These are phyloP conservation scores for Ceratina calcarata DNA, from an alignment of 1,140 invertebrate genomes.

Conservation along the genomic window DNA sequence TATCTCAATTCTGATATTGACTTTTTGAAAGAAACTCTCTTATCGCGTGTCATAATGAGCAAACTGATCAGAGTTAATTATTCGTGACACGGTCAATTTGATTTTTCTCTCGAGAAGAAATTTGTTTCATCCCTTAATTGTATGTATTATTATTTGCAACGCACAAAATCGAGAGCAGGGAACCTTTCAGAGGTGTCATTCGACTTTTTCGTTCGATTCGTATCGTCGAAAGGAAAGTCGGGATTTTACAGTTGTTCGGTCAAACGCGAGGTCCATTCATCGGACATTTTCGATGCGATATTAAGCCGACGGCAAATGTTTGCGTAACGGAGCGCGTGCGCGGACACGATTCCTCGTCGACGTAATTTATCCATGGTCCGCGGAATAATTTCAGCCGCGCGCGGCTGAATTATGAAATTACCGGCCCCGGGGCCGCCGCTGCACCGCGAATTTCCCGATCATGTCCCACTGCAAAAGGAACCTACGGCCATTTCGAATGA, in stretches of 20 bases:
- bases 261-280: neutral
- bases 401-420: constrained; percentile 48
- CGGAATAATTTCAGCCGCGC: constrained; percentile 40
- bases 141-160: neutral
- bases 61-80: no score
- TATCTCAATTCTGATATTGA: no score
- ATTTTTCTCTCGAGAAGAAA: no score
- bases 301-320: constrained; percentile 51
- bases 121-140: no score
- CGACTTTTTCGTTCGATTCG: neutral
- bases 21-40: no score
- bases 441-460: constrained; percentile 2
- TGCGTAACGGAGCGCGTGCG: constrained; percentile 37
- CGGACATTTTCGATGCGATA: constrained; percentile 44
- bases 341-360: constrained; percentile 32
- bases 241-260: neutral
- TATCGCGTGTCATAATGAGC: no score
- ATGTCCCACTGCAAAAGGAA: neutral
- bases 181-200: no score
- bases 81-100: no score
- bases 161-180: no score
- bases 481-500: neutral
- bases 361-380: constrained; percentile 50
- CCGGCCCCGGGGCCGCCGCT: neutral
- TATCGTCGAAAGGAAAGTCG: neutral